phyloP scores from a whole-genome alignment of 1,140 invertebrate species.

The Ostrea denselamellosa region DNA sequence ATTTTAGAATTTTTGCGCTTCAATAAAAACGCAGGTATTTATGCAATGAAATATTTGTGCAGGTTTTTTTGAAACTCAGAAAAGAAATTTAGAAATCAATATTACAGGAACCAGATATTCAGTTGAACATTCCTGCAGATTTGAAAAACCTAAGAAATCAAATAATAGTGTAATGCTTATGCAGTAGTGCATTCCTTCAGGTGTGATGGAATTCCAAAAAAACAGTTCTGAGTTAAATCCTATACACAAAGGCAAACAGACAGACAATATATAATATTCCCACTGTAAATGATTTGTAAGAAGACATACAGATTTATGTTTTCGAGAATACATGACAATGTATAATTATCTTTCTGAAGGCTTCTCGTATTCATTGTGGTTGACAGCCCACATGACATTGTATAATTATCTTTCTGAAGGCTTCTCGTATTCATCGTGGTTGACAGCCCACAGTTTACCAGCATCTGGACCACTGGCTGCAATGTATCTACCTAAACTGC shows the following conservation, averaged over 20 bases:
- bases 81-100: too few relatives aligned
- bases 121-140: too few relatives aligned
- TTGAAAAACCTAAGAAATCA: too few relatives aligned
- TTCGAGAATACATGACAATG: background rate
- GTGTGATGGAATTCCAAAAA: background rate
- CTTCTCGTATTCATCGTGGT: background rate
- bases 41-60: too few relatives aligned
- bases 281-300: too few relatives aligned
- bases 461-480: background rate
- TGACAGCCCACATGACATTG: background rate
- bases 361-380: background rate
- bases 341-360: background rate
- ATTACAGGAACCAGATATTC: too few relatives aligned
- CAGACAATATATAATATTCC: background rate
- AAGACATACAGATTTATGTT: background rate
- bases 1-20: too few relatives aligned
- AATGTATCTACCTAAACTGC: background rate
- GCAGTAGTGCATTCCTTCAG: background rate
- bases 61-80: too few relatives aligned
- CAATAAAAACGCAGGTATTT: too few relatives aligned
- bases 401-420: background rate
- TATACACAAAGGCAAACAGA: background rate
- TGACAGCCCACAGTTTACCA: slow-evolving; percentile 5
- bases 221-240: background rate
- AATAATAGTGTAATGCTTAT: too few relatives aligned